phyloP scores from a whole-genome alignment of 1,140 invertebrate genomes.

The Meloidogyne hapla region DNA sequence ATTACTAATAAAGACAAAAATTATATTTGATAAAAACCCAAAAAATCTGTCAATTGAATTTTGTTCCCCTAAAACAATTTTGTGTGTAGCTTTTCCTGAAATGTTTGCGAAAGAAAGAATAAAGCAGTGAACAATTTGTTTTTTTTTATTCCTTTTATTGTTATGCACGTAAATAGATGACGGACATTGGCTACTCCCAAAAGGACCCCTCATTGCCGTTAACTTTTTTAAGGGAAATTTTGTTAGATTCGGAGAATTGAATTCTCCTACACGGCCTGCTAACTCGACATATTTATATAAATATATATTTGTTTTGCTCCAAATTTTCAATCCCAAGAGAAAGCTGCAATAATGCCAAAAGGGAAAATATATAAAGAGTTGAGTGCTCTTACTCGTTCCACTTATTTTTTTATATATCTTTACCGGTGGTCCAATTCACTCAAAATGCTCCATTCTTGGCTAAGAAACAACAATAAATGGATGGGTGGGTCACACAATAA shows the following conservation, averaged over 20 bases:
- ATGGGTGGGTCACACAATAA: conserved; percentile 2
- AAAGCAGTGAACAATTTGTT: conserved; percentile 6
- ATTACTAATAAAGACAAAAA: no score
- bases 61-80: background rate
- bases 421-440: conserved; percentile 4
- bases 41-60: background rate
- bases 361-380: background rate
- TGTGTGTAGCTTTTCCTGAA: no score
- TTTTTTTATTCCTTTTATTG: background rate
- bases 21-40: no score
- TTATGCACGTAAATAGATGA: background rate
- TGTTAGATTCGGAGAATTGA: background rate
- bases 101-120: background rate
- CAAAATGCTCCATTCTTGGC: background rate
- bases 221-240: background rate
- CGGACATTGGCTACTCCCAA: background rate
- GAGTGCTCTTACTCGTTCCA: background rate
- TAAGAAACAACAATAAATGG: conserved; percentile 3
- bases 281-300: background rate
- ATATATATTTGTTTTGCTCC: conserved; percentile 10
- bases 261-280: background rate
- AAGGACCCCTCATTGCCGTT: background rate
- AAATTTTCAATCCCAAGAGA: conserved; percentile 12
- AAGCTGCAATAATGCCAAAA: background rate
- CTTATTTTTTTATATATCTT: background rate